phyloP scores from a whole-genome alignment of 2,888 invertebrate species.

The Parnassius smintheus region DNA sequence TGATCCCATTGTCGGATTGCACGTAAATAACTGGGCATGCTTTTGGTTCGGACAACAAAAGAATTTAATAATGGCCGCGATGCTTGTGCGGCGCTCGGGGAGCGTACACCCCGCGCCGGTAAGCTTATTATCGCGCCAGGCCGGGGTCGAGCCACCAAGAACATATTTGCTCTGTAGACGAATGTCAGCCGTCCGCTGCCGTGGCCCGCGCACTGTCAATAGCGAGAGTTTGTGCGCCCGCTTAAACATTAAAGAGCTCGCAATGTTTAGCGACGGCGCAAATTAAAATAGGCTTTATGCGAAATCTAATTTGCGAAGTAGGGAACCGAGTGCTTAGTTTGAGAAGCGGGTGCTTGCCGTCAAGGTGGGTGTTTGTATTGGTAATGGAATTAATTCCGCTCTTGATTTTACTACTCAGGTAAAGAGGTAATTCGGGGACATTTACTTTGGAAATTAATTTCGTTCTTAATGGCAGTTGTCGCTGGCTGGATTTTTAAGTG shows the following conservation, averaged over 20 bases:
- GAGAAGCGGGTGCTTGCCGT: conserved; percentile 55
- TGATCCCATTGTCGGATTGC: conserved; percentile 62
- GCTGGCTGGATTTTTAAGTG: not conserved
- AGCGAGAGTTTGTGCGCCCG: conserved; percentile 61
- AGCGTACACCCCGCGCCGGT: conserved; percentile 52
- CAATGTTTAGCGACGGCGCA: conserved; percentile 75
- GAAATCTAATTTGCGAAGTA: conserved; percentile 78
- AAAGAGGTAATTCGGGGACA: conserved; percentile 41
- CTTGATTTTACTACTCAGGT: conserved; percentile 51
- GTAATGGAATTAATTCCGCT: conserved; percentile 74
- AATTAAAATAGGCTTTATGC: conserved; percentile 80
- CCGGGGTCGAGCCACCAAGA: conserved; percentile 50
- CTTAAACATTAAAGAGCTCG: conserved; percentile 75
- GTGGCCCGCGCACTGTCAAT: conserved; percentile 56
- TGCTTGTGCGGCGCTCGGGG: conserved; percentile 53
- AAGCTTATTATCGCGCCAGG: conserved; percentile 73
- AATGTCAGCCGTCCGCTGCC: conserved; percentile 65
- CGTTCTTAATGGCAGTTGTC: conserved; percentile 21
- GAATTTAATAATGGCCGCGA: conserved; percentile 73
- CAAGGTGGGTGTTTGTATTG: conserved; percentile 69
- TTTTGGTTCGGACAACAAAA: conserved; percentile 62
- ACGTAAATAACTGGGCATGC: conserved; percentile 70
- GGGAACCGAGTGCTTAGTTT: conserved; percentile 61
- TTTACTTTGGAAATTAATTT: conserved; percentile 43
- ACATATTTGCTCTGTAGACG: conserved; percentile 71